Percentiles rank a stretch among this genome's conserved stretches.
Evolutionary conservation across 2,113 vertebrate genomes (phyloP).

Genomic region (Myiozetetes cayanensis): DNA sequence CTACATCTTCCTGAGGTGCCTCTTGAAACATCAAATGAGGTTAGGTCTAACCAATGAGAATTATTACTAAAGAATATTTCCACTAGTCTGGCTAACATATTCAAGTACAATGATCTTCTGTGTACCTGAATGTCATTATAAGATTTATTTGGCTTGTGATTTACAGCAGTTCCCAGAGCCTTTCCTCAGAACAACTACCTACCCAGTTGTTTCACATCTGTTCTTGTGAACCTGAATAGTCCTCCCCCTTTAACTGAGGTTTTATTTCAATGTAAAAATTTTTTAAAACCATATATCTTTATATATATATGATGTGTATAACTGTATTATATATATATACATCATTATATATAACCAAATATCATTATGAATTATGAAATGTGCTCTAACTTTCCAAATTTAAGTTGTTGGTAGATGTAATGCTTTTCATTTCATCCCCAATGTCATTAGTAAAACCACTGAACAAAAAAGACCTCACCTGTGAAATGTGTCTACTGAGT

Average conservation of each 20-base stretch:
- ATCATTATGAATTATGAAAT: neutral
- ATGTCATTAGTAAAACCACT: neutral
- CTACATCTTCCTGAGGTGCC: neutral
- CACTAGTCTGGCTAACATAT: neutral
- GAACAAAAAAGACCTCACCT: neutral
- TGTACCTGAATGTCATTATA: neutral
- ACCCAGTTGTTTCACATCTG: neutral
- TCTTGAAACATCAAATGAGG: neutral
- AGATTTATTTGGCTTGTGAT: neutral
- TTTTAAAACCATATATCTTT: neutral
- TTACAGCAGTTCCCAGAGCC: neutral
- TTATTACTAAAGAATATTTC: neutral
- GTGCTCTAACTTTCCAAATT: neutral
- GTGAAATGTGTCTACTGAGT: neutral
- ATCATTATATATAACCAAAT: neutral
- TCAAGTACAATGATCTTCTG: neutral
- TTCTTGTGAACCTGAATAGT: neutral
- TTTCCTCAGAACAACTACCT: neutral
- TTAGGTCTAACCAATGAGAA: neutral
- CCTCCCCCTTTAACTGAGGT: neutral
- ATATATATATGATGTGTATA: neutral
- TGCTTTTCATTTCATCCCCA: neutral
- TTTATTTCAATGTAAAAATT: neutral
- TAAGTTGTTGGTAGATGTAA: neutral
- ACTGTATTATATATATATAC: neutral